Base-by-base conservation (phyloP, 2,113 vertebrate genomes). In the Eupsittula cactorum region DNA sequence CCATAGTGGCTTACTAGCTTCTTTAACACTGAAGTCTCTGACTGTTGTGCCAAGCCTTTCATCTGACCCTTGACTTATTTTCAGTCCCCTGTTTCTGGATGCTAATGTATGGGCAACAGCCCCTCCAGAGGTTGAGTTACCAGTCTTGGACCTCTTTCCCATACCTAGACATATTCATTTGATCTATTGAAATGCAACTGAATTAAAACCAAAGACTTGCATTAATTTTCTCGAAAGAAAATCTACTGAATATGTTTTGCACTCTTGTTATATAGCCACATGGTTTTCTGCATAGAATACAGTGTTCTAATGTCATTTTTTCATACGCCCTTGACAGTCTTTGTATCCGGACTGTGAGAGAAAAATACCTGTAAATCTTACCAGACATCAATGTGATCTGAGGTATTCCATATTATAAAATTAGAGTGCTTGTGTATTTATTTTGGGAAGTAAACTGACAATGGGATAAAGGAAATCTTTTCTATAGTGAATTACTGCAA, bases 1-100 rank as follows among this genome's bases (percentile, higher is more conserved):
- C 60, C 1, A 2, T 2, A 17, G 41, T 1, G 4, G 18, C 13
- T 75, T n/a, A 1, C 42, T 23, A 20, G 20, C 21, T 13, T 5
- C 50, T 83, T 80, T 49, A 50, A 81, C 73, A 52, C 49, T 16
- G 39, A 89, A 70, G 19, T n/a, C 50, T 71, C 41, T 67, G 28
- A 42, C 33, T 33, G 4, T 11, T 57, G 35, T 53, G 44, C 20
- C 63, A 83, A 74, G 44, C 16, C 14, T 65, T 68, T 90, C 2
- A 0, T n/a, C 29, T 70, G 35, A 41, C 19, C 25, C 63, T 77
- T 64, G 49, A 25, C 44, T 88, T 53, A 16, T 27, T 80, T 55
- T 73, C 69, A 67, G 39, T 23, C 33, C 57, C 12, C 39, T 65
- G 29, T n/a, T 35, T 83, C 60, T 82, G 49, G 53, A 27, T 65